Percentiles rank a stretch among this genome's conserved stretches.
phyloP scores from a whole-genome alignment of 1,140 invertebrate genomes.

The Orussus abietinus region DNA sequence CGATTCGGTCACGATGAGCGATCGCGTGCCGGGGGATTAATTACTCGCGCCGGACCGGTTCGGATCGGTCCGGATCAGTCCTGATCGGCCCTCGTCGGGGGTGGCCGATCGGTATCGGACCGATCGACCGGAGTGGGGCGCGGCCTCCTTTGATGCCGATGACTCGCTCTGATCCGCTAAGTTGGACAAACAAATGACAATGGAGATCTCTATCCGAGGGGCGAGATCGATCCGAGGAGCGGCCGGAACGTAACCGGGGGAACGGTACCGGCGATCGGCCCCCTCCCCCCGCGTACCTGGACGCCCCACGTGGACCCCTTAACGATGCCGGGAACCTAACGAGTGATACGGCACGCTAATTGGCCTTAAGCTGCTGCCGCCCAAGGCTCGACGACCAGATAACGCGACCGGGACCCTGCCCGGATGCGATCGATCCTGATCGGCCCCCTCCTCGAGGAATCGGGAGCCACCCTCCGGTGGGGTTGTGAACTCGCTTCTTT shows the following conservation, averaged over 20 bases:
- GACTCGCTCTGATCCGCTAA: conserved; percentile 33
- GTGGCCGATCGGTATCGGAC: too few species aligned
- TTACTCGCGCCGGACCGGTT: conserved; percentile 26
- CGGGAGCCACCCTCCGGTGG: too few species aligned
- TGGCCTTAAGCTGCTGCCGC: conserved; percentile 39
- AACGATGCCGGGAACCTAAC: conserved; percentile 33
- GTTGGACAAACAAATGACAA: conserved; percentile 50
- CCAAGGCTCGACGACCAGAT: too few species aligned
- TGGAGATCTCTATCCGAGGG: conserved; percentile 37
- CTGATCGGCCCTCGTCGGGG: conserved; percentile 21
- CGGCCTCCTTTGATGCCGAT: conserved; percentile 34
- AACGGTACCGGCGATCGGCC: background rate
- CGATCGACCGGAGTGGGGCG: conserved; percentile 25
- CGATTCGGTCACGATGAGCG: background rate
- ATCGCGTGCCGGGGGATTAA: conserved; percentile 28
- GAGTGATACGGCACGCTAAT: conserved; percentile 44
- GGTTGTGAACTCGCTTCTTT: too few species aligned
- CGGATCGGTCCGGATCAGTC: conserved; percentile 14
- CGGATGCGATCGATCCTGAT: too few species aligned
- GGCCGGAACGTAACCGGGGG: background rate
- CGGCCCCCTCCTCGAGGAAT: too few species aligned
- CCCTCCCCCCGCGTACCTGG: background rate
- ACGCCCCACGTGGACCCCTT: conserved; percentile 32
- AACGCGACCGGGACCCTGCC: too few species aligned
- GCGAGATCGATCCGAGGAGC: conserved; percentile 10